Evolutionary conservation across 2,113 vertebrate species (phyloP).

Genomic region (Psettodes erumei): DNA sequence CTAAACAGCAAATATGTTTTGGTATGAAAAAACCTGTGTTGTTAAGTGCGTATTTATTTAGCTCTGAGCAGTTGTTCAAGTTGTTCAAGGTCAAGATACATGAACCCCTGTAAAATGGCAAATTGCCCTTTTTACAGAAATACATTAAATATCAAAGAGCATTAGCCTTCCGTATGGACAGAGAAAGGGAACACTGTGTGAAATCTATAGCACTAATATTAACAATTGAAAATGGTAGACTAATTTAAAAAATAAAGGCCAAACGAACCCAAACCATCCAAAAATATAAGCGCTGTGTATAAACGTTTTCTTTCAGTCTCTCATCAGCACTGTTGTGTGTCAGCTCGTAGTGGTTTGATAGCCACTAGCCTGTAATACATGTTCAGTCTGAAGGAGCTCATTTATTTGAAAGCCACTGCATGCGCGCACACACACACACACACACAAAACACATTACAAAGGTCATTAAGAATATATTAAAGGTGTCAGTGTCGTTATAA

Average conservation of each 20-base stretch:
- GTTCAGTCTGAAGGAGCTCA: conserved; percentile 24
- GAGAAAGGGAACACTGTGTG: neutral
- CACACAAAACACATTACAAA: conserved; percentile 38
- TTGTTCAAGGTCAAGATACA: too few species aligned
- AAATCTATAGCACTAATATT: neutral
- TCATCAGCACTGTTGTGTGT: conserved; percentile 24
- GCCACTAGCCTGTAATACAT: conserved; percentile 9
- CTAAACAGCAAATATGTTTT: too few species aligned
- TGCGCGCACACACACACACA: conserved; percentile 15
- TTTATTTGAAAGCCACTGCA: conserved; percentile 57
- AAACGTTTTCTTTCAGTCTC: neutral
- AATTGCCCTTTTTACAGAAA: too few species aligned
- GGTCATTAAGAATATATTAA: conserved; percentile 54
- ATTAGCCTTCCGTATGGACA: neutral
- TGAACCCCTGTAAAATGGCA: too few species aligned
- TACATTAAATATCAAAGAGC: neutral
- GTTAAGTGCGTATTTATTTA: too few species aligned
- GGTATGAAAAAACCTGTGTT: too few species aligned
- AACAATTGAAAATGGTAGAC: neutral
- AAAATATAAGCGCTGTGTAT: neutral
- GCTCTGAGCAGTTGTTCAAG: too few species aligned
- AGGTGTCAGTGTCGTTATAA: conserved; percentile 40
- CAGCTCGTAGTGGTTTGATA: conserved; percentile 14
- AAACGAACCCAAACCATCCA: conserved; percentile 21
- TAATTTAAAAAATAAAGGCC: neutral